Base-by-base conservation (phyloP, 1,140 invertebrate genomes). In the Procambarus virginalis region DNA sequence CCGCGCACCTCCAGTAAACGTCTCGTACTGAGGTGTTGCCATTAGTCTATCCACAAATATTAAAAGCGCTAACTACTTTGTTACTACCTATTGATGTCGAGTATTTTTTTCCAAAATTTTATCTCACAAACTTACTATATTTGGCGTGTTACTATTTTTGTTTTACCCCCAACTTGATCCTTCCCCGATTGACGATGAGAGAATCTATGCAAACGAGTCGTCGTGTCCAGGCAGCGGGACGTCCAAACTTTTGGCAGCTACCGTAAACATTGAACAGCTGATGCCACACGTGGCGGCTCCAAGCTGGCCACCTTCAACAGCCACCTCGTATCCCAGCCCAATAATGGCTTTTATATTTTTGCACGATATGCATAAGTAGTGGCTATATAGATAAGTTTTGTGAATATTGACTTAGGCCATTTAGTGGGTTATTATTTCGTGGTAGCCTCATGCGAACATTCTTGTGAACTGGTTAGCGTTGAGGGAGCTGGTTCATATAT, bases 171-270 rank as follows among this genome's bases (percentile, higher is more conserved):
- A 2, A 4, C 68, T 34, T 34, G n/a, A 73, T 9, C 68, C n/a
- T 34, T 73, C 22, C 2, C 68, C 20, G 64, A 17, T 73, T 73
- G 4, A 73, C 68, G 68, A 6, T 73, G 64, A 68, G 10, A n/a
- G n/a, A 73, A 20, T 9, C 68, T 73, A 34, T 20, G 34, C n/a
- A 14, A 73, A 20, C 64, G 20, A n/a, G n/a, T 22, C 68, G 68
- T 73, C 82, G 82, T 84, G 82, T 84, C 82, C 82, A 84, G 82
- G 82, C 82, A 49, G 82, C 82, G 68, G 82, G 82, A 70, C 48
- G 68, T 75, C 68, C 60, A 17, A 55, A 84, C 82, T 84, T 75
- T 12, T 75, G 82, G 48, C 70, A 51, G 82, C n/a, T 49, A 22
- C 45, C 6, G 34, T 70, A 70, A 34, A 75, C 58, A 55, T 75